Percentiles rank a stretch among this genome's conserved stretches.
phyloP scores from a whole-genome alignment of 2,797 vertebrate genomes.

The Girardinus metallicus region DNA sequence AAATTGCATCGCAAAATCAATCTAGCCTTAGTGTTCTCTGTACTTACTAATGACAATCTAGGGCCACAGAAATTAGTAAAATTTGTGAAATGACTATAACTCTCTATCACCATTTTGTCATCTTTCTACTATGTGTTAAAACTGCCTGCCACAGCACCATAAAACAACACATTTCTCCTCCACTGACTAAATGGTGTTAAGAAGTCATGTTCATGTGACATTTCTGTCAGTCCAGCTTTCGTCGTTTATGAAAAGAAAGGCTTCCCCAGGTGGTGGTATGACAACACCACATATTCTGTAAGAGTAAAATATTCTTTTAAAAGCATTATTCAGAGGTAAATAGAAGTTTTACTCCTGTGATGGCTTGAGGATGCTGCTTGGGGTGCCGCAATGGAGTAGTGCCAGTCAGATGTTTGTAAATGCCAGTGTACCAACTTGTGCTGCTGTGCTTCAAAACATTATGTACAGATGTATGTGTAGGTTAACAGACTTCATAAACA shows the following conservation, averaged over 20 bases:
- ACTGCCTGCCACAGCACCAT: neutral
- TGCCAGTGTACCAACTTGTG: no score
- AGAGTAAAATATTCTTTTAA: neutral
- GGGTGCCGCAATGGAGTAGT: no score
- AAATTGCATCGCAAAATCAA: neutral
- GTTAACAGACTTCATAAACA: no score
- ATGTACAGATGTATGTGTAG: no score
- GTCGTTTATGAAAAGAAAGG: neutral
- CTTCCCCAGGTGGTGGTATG: neutral
- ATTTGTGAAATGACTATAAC: neutral
- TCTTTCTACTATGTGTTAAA: slow-evolving; percentile 1
- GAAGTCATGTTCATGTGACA: neutral
- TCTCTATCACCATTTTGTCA: neutral
- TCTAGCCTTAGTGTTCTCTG: neutral
- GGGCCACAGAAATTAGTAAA: neutral
- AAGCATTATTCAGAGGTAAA: neutral
- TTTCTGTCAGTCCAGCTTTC: neutral
- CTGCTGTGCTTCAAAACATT: no score
- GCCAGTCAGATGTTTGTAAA: no score
- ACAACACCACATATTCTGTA: neutral
- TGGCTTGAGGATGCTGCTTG: no score
- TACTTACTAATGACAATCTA: neutral
- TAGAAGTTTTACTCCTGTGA: neutral
- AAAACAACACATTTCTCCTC: neutral
- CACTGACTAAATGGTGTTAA: slow-evolving; percentile 4